These are phyloP conservation scores for Stomatorhinus walkeri DNA, from an alignment of 2,797 vertebrate species.

Conservation along the genomic window DNA sequence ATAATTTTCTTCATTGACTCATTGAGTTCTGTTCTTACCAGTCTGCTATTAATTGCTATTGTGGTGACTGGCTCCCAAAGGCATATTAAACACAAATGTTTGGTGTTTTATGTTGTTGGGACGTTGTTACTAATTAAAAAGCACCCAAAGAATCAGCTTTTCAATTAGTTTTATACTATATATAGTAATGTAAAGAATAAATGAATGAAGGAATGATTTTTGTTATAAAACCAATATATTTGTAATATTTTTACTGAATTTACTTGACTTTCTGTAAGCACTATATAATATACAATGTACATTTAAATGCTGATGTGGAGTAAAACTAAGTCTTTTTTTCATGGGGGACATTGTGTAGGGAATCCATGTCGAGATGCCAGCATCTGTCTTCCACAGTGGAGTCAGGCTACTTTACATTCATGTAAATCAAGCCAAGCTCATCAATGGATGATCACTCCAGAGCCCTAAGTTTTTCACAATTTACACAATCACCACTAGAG, in stretches of 20 bases:
- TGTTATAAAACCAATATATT: not conserved
- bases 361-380: not conserved
- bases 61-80: not conserved
- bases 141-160: not conserved
- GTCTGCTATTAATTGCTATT: not conserved
- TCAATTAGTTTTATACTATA: not conserved
- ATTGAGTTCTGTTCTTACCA: not conserved
- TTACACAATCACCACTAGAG: not conserved
- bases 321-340: not conserved
- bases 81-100: not conserved
- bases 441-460: not conserved
- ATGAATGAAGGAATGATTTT: not conserved
- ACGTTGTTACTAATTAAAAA: not conserved
- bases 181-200: not conserved
- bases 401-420: not conserved
- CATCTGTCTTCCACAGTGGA: not conserved
- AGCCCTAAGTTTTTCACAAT: not conserved
- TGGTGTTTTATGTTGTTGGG: not conserved
- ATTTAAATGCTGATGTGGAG: not conserved
- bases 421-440: conserved; percentile 16
- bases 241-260: not conserved
- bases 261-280: not conserved
- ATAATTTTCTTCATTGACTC: not conserved
- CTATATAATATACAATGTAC: not conserved
- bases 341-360: not conserved